A percentile compares a stretch with the other conserved stretches of the same genome.
phyloP scores from a whole-genome alignment of 1,140 invertebrate genomes.

The Onthophagus taurus region DNA sequence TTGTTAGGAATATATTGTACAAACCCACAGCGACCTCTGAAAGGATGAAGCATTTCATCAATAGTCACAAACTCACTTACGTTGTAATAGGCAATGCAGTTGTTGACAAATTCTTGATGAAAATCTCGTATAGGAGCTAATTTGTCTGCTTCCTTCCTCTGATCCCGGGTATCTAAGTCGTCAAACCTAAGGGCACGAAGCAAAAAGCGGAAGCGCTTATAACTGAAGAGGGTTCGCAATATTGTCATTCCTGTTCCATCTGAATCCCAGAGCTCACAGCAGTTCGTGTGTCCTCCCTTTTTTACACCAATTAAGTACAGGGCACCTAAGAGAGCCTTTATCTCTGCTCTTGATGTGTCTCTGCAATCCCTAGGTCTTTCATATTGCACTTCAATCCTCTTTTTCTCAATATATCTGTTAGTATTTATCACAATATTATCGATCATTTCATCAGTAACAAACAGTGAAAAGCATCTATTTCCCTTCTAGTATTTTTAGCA shows the following conservation, averaged over 20 bases:
- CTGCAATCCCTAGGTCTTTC: too few relatives aligned
- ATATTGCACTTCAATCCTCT: too few relatives aligned
- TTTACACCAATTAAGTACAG: too few relatives aligned
- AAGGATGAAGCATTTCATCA: constrained; percentile 13
- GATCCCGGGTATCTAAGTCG: neutral
- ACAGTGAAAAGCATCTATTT: too few relatives aligned
- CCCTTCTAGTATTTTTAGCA: too few relatives aligned
- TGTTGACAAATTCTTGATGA: neutral
- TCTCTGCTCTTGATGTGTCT: too few relatives aligned
- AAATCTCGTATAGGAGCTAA: neutral
- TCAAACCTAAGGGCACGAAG: constrained; percentile 12
- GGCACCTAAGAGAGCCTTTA: too few relatives aligned
- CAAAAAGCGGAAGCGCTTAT: neutral
- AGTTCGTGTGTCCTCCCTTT: too few relatives aligned
- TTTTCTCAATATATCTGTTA: too few relatives aligned
- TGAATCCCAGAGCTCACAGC: too few relatives aligned
- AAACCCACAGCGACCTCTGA: constrained; percentile 6
- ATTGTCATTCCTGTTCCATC: neutral
- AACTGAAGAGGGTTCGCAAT: neutral
- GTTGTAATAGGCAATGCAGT: neutral
- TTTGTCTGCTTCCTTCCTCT: neutral
- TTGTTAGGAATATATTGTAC: constrained; percentile 9
- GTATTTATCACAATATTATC: too few relatives aligned
- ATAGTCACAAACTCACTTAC: constrained; percentile 2
- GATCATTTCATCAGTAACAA: too few relatives aligned